phyloP scores from a whole-genome alignment of 1,140 invertebrate genomes.

The Drosophila hydei region DNA sequence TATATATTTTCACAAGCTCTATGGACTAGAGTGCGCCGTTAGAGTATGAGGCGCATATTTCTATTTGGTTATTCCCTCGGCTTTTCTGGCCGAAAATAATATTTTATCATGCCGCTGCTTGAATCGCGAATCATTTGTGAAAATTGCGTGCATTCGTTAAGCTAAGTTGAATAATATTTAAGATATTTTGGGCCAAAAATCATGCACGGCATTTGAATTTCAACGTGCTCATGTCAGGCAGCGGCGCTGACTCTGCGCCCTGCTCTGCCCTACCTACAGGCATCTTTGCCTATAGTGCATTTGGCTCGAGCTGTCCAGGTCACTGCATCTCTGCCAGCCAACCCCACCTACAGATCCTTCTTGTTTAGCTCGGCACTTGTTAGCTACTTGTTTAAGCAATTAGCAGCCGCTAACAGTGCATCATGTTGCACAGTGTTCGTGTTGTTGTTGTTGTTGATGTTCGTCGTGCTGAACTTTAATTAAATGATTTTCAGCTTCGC shows the following conservation, averaged over 20 bases:
- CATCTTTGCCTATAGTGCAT: conserved; percentile 12
- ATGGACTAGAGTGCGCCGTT: background rate
- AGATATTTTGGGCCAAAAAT: conserved; percentile 5
- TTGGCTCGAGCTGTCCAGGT: too few species aligned
- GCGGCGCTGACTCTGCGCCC: too few species aligned
- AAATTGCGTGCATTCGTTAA: conserved; percentile 35
- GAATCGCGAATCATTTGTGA: conserved; percentile 24
- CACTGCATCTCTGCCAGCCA: conserved; percentile 18
- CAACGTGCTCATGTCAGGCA: too few species aligned
- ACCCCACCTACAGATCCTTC: background rate
- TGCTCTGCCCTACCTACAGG: too few species aligned
- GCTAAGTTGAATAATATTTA: conserved; percentile 16
- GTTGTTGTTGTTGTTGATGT: conserved; percentile 31
- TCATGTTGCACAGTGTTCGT: conserved; percentile 7
- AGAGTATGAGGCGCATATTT: background rate
- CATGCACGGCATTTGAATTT: conserved; percentile 3
- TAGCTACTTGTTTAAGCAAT: conserved; percentile 74
- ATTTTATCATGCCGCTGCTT: conserved; percentile 12
- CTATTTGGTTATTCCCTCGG: conserved; percentile 1
- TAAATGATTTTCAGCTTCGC: conserved; percentile 72
- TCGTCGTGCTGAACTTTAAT: conserved; percentile 58
- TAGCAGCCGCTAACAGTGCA: conserved; percentile 66
- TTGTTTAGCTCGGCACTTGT: conserved; percentile 49
- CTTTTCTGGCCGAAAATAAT: background rate
- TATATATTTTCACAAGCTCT: background rate